Evolutionary conservation across 2,113 vertebrate species (phyloP), one percentile per base, ranked within the genome.

Genomic region (Lagopus leucura): DNA sequence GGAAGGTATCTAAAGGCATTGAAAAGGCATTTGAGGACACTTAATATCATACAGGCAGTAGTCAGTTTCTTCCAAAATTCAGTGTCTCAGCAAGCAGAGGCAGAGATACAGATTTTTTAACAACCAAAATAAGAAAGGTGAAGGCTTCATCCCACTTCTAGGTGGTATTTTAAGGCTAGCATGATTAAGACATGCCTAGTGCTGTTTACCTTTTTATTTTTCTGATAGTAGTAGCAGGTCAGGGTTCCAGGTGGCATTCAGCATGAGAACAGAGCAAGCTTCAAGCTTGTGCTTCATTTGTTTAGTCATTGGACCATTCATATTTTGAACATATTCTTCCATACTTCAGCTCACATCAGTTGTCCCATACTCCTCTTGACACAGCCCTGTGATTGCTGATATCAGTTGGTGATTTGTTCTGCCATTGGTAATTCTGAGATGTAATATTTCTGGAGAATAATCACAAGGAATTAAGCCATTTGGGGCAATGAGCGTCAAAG

Each of bases 121-220:
- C 65, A 81, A 71, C 60, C 55, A 86, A 80, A 90, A 86, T 81
- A 77, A 90, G 91, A 74, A 88, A 86, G 73, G 93, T 89, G 83
- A 95, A 93, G 42, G 83, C 89, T 94, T 95, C 83, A 92, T 71
- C 32, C 28, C 52, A 71, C 18, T 64, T 64, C 60, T 86, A 55
- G 93, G 87, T 92, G 84, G 81, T 89, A 65, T 92, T 78, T 94
- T 72, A 85, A 61, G 78, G 81, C 77, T 69, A 21, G 6, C 25
- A 18, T 32, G 47, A 73, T 92, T 93, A 93, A 82, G 87, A 63
- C 95, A 87, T 85, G 93, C 81, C 89, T 87, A 64, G 55, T 4
- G 2, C 65, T 86, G 83, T 81, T 86, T 83, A 36, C 30, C 48
- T 77, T 71, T 74, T 36, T 21, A 86, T 78, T 78, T 50, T 71